phyloP scores from a whole-genome alignment of 2,797 vertebrate genomes.

The Xerus rutilus region DNA sequence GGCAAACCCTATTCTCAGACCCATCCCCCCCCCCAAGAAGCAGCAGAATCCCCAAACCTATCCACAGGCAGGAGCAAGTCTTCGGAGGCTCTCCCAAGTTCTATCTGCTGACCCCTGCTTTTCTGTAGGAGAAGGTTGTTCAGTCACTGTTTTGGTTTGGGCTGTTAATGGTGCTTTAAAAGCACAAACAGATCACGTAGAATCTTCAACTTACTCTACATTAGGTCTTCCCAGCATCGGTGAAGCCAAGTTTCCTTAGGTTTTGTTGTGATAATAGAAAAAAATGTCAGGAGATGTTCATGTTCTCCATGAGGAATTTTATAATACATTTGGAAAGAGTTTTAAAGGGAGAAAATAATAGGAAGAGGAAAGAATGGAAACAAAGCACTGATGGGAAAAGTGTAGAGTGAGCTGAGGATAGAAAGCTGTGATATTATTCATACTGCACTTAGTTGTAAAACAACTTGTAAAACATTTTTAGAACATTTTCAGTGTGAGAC shows the following conservation, averaged over 20 bases:
- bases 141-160: not conserved
- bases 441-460: not conserved
- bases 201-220: not conserved
- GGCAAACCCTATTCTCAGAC: not conserved
- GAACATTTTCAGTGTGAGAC: constrained; percentile 15
- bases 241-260: not conserved
- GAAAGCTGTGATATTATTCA: not conserved
- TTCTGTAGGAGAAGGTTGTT: not conserved
- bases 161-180: not conserved
- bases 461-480: not conserved
- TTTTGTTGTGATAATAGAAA: not conserved
- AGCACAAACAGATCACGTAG: not conserved
- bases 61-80: not conserved
- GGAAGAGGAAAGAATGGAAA: not conserved
- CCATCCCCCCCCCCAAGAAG: too few species aligned
- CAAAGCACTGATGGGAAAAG: not conserved
- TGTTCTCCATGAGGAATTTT: not conserved
- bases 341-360: not conserved
- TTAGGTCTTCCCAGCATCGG: not conserved
- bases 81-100: not conserved
- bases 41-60: not conserved
- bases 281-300: not conserved
- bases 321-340: not conserved
- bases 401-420: not conserved
- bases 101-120: accelerated